Conservation (phyloP, 2,888 invertebrate genomes). For the Eupithecia vulgata region DNA sequence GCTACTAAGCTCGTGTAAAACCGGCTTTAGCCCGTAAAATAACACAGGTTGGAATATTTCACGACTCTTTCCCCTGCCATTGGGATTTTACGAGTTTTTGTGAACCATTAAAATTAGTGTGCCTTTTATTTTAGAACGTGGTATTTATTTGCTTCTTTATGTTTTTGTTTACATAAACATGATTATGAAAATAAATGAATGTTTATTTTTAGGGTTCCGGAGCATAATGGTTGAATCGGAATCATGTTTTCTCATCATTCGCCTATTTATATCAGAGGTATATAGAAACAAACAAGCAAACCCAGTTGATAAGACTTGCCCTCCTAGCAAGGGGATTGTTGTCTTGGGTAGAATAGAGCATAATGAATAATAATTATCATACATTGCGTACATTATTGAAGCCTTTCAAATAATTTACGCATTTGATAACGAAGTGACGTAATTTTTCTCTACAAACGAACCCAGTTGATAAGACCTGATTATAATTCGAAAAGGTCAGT, state of each 20-base stretch:
- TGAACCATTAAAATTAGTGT: slow-evolving; percentile 43
- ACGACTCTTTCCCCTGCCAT: slow-evolving; percentile 42
- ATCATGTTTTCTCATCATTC: background rate
- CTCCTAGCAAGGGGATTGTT: too few species aligned
- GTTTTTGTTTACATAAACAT: slow-evolving; percentile 24
- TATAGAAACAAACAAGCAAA: background rate
- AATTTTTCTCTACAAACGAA: too few species aligned
- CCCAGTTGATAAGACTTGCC: background rate
- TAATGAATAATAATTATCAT: too few species aligned
- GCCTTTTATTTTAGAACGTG: slow-evolving; percentile 34
- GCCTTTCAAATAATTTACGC: too few species aligned
- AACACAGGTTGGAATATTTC: slow-evolving; percentile 54
- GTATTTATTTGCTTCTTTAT: slow-evolving; percentile 20
- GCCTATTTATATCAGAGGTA: background rate
- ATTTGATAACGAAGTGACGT: too few species aligned
- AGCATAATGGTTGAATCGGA: background rate
- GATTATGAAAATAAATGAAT: background rate
- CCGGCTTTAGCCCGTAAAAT: slow-evolving; percentile 50
- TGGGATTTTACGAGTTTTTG: slow-evolving; percentile 48
- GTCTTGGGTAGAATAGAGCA: too few species aligned
- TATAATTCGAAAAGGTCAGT: background rate
- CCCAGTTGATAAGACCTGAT: background rate
- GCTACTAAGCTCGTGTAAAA: slow-evolving; percentile 20
- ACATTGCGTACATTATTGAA: too few species aligned
- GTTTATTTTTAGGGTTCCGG: background rate